Percentiles rank a stretch among this genome's conserved stretches.
These are phyloP conservation scores for Temnopleurus reevesii DNA, from an alignment of 53 echinoderm and acorn worm genomes.

Conservation along the genomic window DNA sequence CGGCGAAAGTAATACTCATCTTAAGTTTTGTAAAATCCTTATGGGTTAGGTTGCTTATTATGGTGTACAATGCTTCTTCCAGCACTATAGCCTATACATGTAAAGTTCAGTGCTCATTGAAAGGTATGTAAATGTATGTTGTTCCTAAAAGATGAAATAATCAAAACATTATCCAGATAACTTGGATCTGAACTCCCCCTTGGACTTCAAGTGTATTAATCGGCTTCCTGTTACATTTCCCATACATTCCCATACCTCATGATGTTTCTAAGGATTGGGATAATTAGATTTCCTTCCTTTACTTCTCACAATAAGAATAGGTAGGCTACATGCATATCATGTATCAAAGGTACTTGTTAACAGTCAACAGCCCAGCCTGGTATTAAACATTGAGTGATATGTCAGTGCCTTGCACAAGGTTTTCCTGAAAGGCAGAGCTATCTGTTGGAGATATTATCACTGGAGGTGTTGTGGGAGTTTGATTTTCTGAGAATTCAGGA, in stretches of 20 bases:
- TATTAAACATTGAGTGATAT: not conserved
- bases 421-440: not conserved
- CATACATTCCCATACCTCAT: not conserved
- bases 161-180: too few relatives aligned
- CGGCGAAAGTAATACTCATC: too few relatives aligned
- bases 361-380: not conserved
- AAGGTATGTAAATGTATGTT: too few relatives aligned
- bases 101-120: too few relatives aligned
- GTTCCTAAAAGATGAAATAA: too few relatives aligned
- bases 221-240: not conserved
- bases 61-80: too few relatives aligned
- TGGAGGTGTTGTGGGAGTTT: not conserved
- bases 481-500: not conserved
- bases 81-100: too few relatives aligned
- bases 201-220: not conserved
- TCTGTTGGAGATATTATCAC: not conserved
- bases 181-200: not conserved
- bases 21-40: too few relatives aligned
- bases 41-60: too few relatives aligned
- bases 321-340: not conserved
- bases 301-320: not conserved
- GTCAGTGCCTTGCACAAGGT: not conserved
- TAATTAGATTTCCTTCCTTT: constrained; percentile 32
- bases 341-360: not conserved
- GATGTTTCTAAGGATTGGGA: not conserved